Base-by-base conservation (phyloP, 1,140 invertebrate genomes). In the Lepidurus apus region DNA sequence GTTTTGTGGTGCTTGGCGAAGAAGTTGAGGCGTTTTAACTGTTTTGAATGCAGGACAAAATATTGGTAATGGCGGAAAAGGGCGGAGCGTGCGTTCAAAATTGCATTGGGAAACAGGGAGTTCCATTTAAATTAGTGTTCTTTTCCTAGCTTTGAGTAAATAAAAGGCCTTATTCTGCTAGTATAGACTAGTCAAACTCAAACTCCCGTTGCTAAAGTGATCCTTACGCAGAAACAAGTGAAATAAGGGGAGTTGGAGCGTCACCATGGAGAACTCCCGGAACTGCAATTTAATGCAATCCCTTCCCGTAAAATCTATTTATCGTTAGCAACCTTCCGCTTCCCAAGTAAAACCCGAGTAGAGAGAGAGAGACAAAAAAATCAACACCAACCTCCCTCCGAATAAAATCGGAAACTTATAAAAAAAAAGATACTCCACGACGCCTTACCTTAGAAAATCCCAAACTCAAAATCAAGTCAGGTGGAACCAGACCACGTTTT, bases 401-500 rank as follows among this genome's bases (percentile, higher is more conserved):
- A 65, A 65, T 13, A 65, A 65, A 65, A 65, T n/a, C 7, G 13
- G 21, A 65, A 65, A 65, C 1, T 17, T n/a, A n/a, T n/a, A n/a
- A n/a, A n/a, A 65, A 8, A 17, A 17, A 17, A 21, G 21, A 13
- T n/a, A n/a, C 21, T 21, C 53, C 21, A 13, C 21, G 21, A 65
- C 21, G 17, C 21, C 53, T 13, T 65, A 65, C 8, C 53, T 65
- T 65, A 65, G 53, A 65, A 65, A 65, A 65, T 65, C n/a, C 3
- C 53, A 4, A 21, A 65, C 21, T 65, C n/a, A 13, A 9, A 65
- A 65, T 65, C 53, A n/a, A 17, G 53, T 65, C 53, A 65, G 21
- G 53, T 65, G 53, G 53, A 65, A 65, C 53, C 53, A 65, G 53
- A 65, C 53, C 53, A 65, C 53, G 53, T 65, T 65, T 65, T 34